Percentiles rank a stretch among this genome's conserved stretches.
Conservation (phyloP, 2,113 vertebrate genomes). For the Aptenodytes forsteri region DNA sequence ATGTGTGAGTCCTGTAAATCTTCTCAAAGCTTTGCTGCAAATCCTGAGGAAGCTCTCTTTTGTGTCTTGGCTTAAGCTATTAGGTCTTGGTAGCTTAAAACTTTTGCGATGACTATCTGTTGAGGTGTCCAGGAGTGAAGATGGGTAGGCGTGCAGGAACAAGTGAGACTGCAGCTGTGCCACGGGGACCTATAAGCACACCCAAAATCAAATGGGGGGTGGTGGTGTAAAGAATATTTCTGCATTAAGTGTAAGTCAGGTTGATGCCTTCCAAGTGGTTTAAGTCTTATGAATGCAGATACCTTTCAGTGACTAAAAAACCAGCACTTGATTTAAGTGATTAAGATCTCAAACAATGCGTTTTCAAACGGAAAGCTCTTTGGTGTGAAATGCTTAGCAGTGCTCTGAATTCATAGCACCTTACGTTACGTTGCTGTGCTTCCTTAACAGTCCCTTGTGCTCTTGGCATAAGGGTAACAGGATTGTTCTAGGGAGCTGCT, state of each 20-base stretch:
- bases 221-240: not conserved
- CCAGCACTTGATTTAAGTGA: not conserved
- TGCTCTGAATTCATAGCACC: not conserved
- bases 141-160: not conserved
- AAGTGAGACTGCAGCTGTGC: not conserved
- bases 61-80: not conserved
- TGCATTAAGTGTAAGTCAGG: not conserved
- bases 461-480: not conserved
- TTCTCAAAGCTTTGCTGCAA: not conserved
- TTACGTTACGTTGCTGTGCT: not conserved
- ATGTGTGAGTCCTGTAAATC: not conserved
- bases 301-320: not conserved
- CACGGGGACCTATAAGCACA: rapidly evolving
- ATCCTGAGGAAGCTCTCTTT: not conserved
- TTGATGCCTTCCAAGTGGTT: not conserved
- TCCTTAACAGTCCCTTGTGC: not conserved
- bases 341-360: not conserved
- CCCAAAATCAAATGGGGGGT: rapidly evolving
- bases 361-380: not conserved
- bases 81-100: not conserved
- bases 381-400: not conserved
- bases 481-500: not conserved
- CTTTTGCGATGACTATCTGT: not conserved
- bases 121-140: rapidly evolving
- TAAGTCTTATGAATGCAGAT: not conserved